phyloP scores from a whole-genome alignment of 2,888 invertebrate species.

The Lasioglossum lativentre region DNA sequence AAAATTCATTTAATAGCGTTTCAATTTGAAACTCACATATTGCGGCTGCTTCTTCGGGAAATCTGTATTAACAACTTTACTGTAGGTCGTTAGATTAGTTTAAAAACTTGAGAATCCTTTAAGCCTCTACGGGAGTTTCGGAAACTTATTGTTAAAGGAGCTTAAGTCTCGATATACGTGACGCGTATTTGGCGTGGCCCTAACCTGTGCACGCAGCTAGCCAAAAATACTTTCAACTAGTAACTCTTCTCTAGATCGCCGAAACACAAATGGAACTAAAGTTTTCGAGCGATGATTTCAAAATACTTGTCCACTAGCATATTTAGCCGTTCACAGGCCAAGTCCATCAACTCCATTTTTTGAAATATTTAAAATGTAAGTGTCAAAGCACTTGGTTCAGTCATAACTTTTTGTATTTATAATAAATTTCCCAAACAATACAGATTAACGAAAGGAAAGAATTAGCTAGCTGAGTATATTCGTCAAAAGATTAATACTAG shows the following conservation, averaged over 20 bases:
- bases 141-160: slow-evolving; percentile 47
- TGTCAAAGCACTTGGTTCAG: too few relatives aligned
- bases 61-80: not conserved
- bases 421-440: too few relatives aligned
- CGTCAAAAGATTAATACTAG: too few relatives aligned
- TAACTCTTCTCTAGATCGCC: slow-evolving; percentile 33
- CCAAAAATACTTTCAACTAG: slow-evolving; percentile 45
- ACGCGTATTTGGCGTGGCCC: slow-evolving; percentile 60
- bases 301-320: too few relatives aligned
- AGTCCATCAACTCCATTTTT: too few relatives aligned
- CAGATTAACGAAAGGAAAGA: too few relatives aligned
- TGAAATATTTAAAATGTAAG: too few relatives aligned
- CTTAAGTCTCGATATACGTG: slow-evolving; percentile 63
- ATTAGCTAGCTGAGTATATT: too few relatives aligned
- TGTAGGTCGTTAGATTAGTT: not conserved
- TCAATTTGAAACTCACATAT: not conserved
- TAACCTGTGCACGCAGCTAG: slow-evolving; percentile 5
- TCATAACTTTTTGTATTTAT: too few relatives aligned
- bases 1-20: not conserved
- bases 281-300: not conserved
- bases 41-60: not conserved
- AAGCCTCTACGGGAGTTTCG: slow-evolving; percentile 42
- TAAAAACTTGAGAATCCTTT: slow-evolving; percentile 43
- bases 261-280: slow-evolving; percentile 18
- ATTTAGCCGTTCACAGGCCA: too few relatives aligned